Evolutionary conservation across 2,797 vertebrate species (phyloP), one percentile per base, ranked within the genome.

Genomic region (Emydoidea blandingii): DNA sequence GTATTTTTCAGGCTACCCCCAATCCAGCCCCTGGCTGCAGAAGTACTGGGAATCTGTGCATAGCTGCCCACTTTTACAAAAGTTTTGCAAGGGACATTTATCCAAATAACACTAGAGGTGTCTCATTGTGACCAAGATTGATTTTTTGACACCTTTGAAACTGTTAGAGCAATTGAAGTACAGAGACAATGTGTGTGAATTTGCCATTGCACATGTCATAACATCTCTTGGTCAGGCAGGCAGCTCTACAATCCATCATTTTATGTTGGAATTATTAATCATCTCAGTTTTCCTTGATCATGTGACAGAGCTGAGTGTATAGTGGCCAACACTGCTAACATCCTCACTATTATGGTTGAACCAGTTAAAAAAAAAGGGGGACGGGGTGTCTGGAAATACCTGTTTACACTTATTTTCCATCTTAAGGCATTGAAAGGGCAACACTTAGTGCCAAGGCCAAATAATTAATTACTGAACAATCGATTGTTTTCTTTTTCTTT

Each of bases 221-320:
- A 21, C 37, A 72, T 72, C 68, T 72, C 37, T 72, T 21, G n/a
- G 19, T 6, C 15, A 49, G 21, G 3, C 16, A 49, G 59, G 23
- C 49, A 68, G 15, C 2, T 5, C 5, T 54, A 59, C 34, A 44
- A 79, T 1, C 25, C 52, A 54, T 16, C 12, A 27, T 81, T 62
- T 72, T 57, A 23, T 81, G 18, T 3, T 3, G 5, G 72, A 57
- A 53, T 56, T 62, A 34, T 29, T 59, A 31, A 59, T 62, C 14
- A 18, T 3, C n/a, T 0, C 5, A 6, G 1, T 1, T 0, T 1
- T 29, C 18, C 81, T 6, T 3, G 15, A 62, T 41, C 56, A 49
- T 2, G 1, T 12, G 15, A 68, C 44, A 91, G 76, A 72, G 68
- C 23, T 76, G 1, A 0, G 29, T 23, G 41, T 2, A 2, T 56